These are phyloP conservation scores for Hymenopus coronatus DNA, from an alignment of 2,888 invertebrate genomes.

Conservation along the genomic window DNA sequence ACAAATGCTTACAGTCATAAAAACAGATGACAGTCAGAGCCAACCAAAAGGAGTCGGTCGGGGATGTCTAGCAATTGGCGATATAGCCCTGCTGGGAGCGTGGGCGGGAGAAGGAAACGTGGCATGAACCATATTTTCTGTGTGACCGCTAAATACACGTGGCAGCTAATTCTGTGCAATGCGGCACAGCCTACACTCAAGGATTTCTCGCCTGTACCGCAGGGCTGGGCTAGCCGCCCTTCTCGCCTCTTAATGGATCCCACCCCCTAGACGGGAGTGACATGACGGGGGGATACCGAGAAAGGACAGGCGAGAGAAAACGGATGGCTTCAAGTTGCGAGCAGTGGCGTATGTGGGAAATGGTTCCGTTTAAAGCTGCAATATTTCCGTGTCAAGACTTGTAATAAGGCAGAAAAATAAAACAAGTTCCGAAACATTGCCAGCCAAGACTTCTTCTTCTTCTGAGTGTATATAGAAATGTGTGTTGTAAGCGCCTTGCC, in stretches of 20 bases:
- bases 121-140: slow-evolving; percentile 16
- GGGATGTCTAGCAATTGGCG: not conserved
- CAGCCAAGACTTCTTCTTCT: not conserved
- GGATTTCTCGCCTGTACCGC: slow-evolving; percentile 2
- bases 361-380: not conserved
- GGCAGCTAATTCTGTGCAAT: slow-evolving; percentile 18
- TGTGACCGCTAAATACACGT: slow-evolving; percentile 22
- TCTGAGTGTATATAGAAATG: not conserved
- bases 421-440: not conserved
- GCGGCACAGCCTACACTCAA: not conserved
- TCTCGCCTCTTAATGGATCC: slow-evolving; percentile 13
- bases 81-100: not conserved
- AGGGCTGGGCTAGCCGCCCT: not conserved
- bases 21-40: not conserved
- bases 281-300: not conserved
- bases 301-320: slow-evolving; percentile 7
- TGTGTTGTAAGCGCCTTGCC: not conserved
- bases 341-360: not conserved
- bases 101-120: not conserved
- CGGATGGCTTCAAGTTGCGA: not conserved
- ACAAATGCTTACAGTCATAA: not conserved
- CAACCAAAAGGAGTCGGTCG: not conserved
- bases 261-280: not conserved
- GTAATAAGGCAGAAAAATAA: not conserved
- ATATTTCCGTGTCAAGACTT: not conserved